Conservation (phyloP, 2,888 invertebrate species). For the Ormyrus thymus region DNA sequence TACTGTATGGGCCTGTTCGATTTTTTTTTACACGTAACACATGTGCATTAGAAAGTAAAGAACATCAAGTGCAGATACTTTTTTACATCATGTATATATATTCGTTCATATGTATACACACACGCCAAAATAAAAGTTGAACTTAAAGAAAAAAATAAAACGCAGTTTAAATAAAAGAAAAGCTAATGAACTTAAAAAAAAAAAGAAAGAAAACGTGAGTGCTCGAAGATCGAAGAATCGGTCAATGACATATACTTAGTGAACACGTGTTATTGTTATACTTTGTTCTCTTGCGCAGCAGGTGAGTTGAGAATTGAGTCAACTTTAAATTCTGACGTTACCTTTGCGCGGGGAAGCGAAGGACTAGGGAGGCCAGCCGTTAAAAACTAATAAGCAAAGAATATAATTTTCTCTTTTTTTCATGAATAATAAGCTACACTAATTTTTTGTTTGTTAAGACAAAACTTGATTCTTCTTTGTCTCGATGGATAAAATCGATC, state of each 20-base stretch:
- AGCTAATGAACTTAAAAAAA: conserved; percentile 22
- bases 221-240: conserved; percentile 68
- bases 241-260: conserved; percentile 62
- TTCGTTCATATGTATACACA: conserved; percentile 41
- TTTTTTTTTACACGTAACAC: conserved; percentile 31
- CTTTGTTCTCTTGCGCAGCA: conserved; percentile 72
- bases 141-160: conserved; percentile 40
- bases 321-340: conserved; percentile 71
- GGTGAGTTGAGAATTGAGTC: conserved; percentile 75
- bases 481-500: conserved; percentile 56
- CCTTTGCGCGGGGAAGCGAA: conserved; percentile 75
- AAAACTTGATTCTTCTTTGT: conserved; percentile 56
- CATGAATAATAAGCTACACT: conserved; percentile 15
- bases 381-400: conserved; percentile 56
- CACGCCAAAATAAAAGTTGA: conserved; percentile 36
- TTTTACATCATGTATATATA: too few species aligned
- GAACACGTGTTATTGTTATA: conserved; percentile 56
- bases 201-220: conserved; percentile 63
- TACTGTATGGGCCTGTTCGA: conserved; percentile 29
- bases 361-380: conserved; percentile 75
- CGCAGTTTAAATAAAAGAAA: conserved; percentile 39
- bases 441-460: conserved; percentile 32
- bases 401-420: conserved; percentile 29
- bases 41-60: conserved; percentile 37
- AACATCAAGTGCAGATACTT: conserved; percentile 57